These are phyloP conservation scores for Cryptoblepharus egeriae DNA, from an alignment of 2,797 vertebrate genomes.

Conservation along the genomic window DNA sequence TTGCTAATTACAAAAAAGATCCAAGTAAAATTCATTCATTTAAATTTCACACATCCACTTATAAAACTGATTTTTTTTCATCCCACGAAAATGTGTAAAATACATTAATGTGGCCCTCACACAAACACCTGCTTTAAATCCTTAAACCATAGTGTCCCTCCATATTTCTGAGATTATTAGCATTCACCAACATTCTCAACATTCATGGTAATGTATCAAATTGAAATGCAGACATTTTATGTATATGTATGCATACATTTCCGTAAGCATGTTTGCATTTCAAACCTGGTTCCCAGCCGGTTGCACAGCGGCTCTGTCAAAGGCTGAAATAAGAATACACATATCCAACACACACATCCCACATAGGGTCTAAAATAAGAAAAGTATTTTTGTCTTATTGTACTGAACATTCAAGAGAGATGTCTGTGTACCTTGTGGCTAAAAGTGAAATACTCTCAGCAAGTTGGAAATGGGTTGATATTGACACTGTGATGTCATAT, in stretches of 20 bases:
- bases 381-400: neutral
- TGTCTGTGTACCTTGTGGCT: neutral
- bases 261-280: neutral
- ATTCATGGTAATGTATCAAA: neutral
- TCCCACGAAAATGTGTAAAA: too few relatives aligned
- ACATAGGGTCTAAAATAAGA: constrained; percentile 24
- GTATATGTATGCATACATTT: neutral
- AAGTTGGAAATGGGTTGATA: neutral
- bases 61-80: too few relatives aligned
- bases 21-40: too few relatives aligned
- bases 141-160: neutral
- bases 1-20: too few relatives aligned
- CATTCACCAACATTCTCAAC: neutral
- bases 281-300: neutral
- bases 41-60: too few relatives aligned
- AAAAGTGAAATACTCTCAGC: neutral
- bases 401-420: neutral
- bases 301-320: neutral
- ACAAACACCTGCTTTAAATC: too few relatives aligned
- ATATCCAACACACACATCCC: neutral
- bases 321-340: neutral
- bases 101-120: too few relatives aligned
- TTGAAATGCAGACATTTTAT: neutral
- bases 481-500: neutral
- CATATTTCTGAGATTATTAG: neutral